A percentile compares a stretch with the other conserved stretches of the same genome.
Conservation (phyloP, 2,888 invertebrate species). For the Beris chalybata region DNA sequence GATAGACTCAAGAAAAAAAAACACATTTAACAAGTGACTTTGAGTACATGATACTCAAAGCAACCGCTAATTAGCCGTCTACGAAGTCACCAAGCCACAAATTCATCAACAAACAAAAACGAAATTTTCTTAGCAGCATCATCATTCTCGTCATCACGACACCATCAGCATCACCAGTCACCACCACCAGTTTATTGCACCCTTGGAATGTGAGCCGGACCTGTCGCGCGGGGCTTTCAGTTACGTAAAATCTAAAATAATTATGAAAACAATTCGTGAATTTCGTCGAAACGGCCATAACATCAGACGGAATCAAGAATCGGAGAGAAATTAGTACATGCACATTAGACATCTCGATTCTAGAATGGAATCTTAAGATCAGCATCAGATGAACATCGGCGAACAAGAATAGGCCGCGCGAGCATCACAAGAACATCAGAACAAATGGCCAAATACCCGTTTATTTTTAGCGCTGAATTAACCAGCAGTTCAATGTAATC, state of each 20-base stretch:
- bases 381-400: no score
- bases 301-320: no score
- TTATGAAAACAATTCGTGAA: conserved; percentile 15
- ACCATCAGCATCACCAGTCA: conserved; percentile 3
- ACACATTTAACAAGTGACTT: no score
- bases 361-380: no score
- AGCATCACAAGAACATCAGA: neutral
- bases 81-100: no score
- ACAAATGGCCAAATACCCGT: conserved; percentile 23
- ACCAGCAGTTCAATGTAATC: conserved; percentile 23
- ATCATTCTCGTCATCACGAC: conserved; percentile 7
- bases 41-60: no score
- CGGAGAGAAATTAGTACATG: no score
- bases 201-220: conserved; percentile 16
- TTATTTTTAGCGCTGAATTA: conserved; percentile 29
- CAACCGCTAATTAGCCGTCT: no score
- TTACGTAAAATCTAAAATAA: conserved; percentile 12
- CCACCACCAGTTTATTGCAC: neutral
- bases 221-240: conserved; percentile 5
- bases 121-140: no score
- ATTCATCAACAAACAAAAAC: no score
- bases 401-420: neutral
- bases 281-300: neutral
- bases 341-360: no score
- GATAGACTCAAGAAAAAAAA: no score